Conservation (phyloP, 2,797 vertebrate species). For the Poliocrania exsul region DNA sequence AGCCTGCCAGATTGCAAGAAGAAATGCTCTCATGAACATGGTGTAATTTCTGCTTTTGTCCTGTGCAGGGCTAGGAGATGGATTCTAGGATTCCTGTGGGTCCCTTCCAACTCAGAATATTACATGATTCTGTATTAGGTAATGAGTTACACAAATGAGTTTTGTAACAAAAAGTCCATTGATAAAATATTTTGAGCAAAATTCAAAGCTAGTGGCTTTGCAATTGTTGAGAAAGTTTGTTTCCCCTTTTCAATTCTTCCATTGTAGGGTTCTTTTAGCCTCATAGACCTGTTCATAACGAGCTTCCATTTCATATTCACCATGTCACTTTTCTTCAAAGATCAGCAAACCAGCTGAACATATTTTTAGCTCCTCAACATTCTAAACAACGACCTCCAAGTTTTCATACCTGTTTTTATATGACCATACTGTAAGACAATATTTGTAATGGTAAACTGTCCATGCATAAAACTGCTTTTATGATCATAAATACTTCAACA, state of each 20-base stretch:
- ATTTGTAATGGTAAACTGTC: not conserved
- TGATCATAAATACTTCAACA: not conserved
- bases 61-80: not conserved
- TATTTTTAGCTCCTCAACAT: not conserved
- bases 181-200: not conserved
- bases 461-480: not conserved
- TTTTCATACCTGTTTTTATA: not conserved
- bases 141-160: not conserved
- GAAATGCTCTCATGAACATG: not conserved
- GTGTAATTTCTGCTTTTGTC: not conserved
- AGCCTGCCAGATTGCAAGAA: not conserved
- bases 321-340: not conserved
- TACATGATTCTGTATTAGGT: not conserved
- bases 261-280: accelerated
- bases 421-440: not conserved
- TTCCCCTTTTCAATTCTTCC: not conserved
- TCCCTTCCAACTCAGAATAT: not conserved
- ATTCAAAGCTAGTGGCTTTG: not conserved
- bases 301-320: not conserved
- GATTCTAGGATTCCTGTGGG: too few species aligned
- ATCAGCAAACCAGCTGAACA: accelerated
- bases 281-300: accelerated
- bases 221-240: accelerated
- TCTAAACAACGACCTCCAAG: not conserved
- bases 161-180: not conserved